These are phyloP conservation scores for Neodontobutis hainanensis DNA, from an alignment of 2,113 vertebrate species.

Conservation along the genomic window DNA sequence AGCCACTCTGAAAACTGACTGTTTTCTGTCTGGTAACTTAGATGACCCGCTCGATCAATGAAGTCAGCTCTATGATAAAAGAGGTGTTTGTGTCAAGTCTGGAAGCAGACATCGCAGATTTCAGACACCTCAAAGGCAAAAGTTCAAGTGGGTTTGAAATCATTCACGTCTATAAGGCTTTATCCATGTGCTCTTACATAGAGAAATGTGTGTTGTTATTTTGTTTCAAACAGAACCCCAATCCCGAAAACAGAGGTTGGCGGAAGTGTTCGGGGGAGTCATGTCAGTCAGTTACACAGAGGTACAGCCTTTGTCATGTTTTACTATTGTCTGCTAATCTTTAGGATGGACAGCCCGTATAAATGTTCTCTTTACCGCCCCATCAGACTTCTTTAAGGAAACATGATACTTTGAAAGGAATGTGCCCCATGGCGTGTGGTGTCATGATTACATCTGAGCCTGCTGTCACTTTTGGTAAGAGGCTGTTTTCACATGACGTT, in stretches of 20 bases:
- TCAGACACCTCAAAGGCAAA: conserved; percentile 63
- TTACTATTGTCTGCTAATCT: not conserved
- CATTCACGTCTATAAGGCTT: not conserved
- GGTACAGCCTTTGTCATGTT: conserved; percentile 62
- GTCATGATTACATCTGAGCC: conserved; percentile 79
- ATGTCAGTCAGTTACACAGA: conserved; percentile 81
- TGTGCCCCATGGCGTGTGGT: conserved; percentile 72
- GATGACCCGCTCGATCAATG: conserved; percentile 75
- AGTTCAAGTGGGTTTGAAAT: conserved; percentile 32
- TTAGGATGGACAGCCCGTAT: not conserved
- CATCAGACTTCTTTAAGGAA: conserved; percentile 79
- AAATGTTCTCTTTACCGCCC: not conserved
- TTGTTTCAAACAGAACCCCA: conserved; percentile 42
- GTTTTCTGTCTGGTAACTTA: conserved; percentile 35
- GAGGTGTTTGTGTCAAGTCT: conserved; percentile 86
- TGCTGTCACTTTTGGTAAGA: conserved; percentile 55
- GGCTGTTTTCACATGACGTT: not conserved
- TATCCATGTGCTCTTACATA: not conserved
- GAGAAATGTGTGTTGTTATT: not conserved
- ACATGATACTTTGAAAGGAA: conserved; percentile 64
- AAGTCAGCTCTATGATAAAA: conserved; percentile 62
- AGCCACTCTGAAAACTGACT: too few species aligned
- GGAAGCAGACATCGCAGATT: conserved; percentile 74
- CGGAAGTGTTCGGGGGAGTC: conserved; percentile 74
- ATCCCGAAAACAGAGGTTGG: conserved; percentile 15